Conservation (phyloP, 2,797 vertebrate genomes). For the Phrynocephalus forsythii region DNA sequence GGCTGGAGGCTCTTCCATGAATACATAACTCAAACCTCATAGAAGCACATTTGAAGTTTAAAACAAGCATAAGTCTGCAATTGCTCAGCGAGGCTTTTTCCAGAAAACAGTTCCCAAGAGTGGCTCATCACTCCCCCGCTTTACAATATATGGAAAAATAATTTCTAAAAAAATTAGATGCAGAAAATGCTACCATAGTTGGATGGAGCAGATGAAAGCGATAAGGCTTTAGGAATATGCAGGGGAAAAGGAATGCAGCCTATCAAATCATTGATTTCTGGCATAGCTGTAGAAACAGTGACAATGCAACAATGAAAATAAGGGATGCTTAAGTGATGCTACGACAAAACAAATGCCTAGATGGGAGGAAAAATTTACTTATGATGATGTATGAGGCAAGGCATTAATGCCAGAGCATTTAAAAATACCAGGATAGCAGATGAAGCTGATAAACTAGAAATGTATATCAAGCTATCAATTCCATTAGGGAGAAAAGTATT, state of each 20-base stretch:
- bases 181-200: neutral
- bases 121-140: neutral
- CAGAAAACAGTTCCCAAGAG: neutral
- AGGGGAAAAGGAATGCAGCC: neutral
- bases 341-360: neutral
- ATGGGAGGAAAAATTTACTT: conserved; percentile 10
- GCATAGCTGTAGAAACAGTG: neutral
- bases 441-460: conserved; percentile 33
- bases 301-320: neutral
- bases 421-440: conserved; percentile 7
- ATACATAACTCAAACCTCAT: neutral
- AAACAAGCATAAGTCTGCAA: neutral
- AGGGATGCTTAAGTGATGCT: neutral
- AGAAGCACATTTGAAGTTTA: neutral
- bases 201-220: neutral
- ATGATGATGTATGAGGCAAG: neutral
- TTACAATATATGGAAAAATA: neutral
- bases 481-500: neutral
- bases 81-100: neutral
- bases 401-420: neutral
- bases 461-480: conserved; percentile 49
- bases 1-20: neutral
- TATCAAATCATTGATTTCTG: neutral
- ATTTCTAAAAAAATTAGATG: neutral
- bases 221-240: neutral